Base-by-base conservation (phyloP, 1,140 invertebrate genomes). In the Listronotus bonariensis region DNA sequence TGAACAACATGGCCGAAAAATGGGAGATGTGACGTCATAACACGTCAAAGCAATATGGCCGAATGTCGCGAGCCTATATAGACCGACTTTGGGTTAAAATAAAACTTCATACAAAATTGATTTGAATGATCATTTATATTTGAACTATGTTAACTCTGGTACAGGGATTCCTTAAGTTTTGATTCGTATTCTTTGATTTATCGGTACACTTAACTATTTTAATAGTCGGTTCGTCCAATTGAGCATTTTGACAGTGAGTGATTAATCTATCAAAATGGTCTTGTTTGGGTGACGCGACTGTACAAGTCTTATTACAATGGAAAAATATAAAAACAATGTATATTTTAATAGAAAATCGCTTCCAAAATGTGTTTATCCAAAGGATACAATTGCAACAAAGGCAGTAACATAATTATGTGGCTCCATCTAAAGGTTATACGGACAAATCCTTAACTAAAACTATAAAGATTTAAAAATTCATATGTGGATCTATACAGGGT, bases 131-230 rank as follows among this genome's bases (percentile, higher is more conserved):
- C 52, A 34, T 54, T 32, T 54, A 31, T 52, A 54, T 54, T 54
- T 54, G 52, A 54, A 54, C 52, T 54, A 54, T 54, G 10, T 36
- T 36, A 54, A 54, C 34, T 54, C 52, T 54, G 52, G 32, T 54
- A 54, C 52, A 54, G 12, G 36, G 32, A 40, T 54, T 54, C 26
- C 31, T 54, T 49, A 20, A 38, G 11, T 54, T 52, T 54, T 54
- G 52, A 54, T 54, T 54, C 52, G 31, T 54, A 38, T 54, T 54
- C 11, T 38, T 54, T 54, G 52, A 38, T 54, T 54, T 36, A 54
- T 38, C 15, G 32, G 36, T 54, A 36, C n/a, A n/a, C 52, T 54
- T 54, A 54, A 54, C 18, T 54, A 40, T 40, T 54, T 38, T 54
- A 36, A 40, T 11, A 17, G n/a, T 15, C n/a, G 32, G 32, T 34